These are phyloP conservation scores for Lepus oiostolus DNA, from an alignment of 2,797 vertebrate genomes.

Conservation along the genomic window DNA sequence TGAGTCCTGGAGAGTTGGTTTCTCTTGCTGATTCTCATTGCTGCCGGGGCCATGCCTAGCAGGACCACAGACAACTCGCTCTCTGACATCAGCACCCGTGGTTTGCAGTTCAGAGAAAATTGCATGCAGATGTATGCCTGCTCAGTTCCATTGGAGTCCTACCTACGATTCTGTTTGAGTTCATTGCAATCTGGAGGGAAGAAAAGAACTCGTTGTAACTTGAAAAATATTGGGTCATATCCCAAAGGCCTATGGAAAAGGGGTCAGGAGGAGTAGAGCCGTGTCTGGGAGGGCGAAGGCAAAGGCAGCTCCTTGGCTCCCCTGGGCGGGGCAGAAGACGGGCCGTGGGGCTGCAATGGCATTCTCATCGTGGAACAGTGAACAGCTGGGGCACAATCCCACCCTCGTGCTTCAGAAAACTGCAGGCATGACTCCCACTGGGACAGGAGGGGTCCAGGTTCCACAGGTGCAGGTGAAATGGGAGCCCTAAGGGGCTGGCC, in stretches of 20 bases:
- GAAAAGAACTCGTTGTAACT: not conserved
- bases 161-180: not conserved
- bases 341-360: not conserved
- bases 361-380: not conserved
- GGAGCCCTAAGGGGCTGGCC: not conserved
- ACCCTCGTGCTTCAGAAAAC: not conserved
- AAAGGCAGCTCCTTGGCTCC: not conserved
- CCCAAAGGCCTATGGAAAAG: not conserved
- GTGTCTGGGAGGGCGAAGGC: not conserved
- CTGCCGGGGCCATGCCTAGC: too few relatives aligned
- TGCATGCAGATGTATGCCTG: not conserved
- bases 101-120: not conserved
- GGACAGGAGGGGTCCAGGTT: not conserved
- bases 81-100: not conserved
- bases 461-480: accelerated
- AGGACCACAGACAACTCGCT: not conserved
- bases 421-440: not conserved
- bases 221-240: conserved; percentile 1
- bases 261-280: not conserved
- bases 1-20: too few relatives aligned
- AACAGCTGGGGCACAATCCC: accelerated
- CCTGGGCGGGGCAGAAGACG: not conserved
- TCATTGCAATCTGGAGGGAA: not conserved
- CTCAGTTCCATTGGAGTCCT: not conserved
- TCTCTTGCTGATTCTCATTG: not conserved